phyloP scores from a whole-genome alignment of 2,113 vertebrate genomes.

The Pionites leucogaster region DNA sequence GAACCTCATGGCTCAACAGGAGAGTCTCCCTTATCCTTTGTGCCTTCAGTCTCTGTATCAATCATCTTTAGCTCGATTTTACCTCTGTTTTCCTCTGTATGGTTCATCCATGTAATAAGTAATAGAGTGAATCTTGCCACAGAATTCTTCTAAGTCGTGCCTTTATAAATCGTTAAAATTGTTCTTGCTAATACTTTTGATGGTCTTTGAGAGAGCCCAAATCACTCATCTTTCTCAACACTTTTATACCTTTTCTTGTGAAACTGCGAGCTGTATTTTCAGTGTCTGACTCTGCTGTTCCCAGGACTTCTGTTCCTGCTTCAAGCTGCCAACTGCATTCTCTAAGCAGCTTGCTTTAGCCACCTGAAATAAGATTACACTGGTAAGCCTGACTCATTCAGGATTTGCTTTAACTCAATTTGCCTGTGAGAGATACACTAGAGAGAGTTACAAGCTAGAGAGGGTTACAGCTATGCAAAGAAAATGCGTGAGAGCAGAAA shows the following conservation, averaged over 20 bases:
- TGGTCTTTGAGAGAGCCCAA: neutral
- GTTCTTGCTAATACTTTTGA: neutral
- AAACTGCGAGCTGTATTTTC: conserved; percentile 73
- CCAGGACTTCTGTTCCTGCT: conserved; percentile 77
- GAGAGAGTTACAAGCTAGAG: neutral
- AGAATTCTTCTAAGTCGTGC: neutral
- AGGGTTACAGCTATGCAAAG: neutral
- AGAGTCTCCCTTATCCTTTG: neutral
- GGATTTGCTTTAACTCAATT: neutral
- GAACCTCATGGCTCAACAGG: neutral
- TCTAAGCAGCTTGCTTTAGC: conserved; percentile 77
- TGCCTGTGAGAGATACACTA: neutral
- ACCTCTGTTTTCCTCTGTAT: neutral
- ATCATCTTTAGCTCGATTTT: neutral
- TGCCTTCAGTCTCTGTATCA: neutral
- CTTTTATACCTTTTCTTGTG: conserved; percentile 81
- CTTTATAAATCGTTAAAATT: neutral
- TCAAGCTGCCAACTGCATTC: conserved; percentile 71
- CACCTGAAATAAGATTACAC: conserved; percentile 64
- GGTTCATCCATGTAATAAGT: neutral
- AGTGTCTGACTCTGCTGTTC: conserved; percentile 79
- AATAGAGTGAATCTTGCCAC: neutral
- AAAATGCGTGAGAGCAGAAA: neutral
- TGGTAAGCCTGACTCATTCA: neutral
- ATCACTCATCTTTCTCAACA: neutral